Evolutionary conservation across 2,888 invertebrate genomes (phyloP).

Genomic region (Chalcosyrphus nemorum): DNA sequence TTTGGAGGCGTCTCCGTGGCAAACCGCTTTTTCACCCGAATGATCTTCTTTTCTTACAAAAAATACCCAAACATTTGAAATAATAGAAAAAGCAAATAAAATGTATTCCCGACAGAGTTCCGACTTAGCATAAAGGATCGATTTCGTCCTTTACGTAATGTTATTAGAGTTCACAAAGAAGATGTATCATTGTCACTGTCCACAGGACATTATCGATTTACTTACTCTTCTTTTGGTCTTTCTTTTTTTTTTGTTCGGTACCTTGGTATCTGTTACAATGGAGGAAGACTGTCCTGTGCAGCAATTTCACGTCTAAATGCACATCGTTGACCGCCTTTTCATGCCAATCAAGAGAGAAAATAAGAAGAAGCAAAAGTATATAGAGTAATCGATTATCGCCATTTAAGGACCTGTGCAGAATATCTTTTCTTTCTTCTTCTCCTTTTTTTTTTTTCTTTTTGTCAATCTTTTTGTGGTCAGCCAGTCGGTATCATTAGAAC

Average conservation of each 20-base stretch:
- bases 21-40: conserved; percentile 69
- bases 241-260: not conserved
- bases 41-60: conserved; percentile 31
- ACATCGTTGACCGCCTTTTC: conserved; percentile 74
- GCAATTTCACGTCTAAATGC: conserved; percentile 74
- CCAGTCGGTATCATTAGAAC: conserved; percentile 66
- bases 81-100: conserved; percentile 63
- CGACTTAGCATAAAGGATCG: conserved; percentile 59
- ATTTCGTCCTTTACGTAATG: conserved; percentile 64
- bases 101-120: conserved; percentile 17
- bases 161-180: conserved; percentile 44
- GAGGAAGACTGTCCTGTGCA: conserved; percentile 20
- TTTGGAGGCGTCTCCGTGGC: conserved; percentile 67
- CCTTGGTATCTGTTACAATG: conserved; percentile 44
- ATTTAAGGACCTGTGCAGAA: conserved; percentile 71
- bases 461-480: conserved; percentile 55
- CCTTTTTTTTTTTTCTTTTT: too few species aligned
- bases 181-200: conserved; percentile 45
- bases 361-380: conserved; percentile 36
- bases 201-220: conserved; percentile 53
- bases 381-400: conserved; percentile 73
- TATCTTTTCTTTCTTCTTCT: conserved; percentile 39
- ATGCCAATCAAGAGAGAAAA: conserved; percentile 68
- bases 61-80: conserved; percentile 11
- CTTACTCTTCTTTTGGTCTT: conserved; percentile 10